Evolutionary conservation across 2,888 invertebrate species (phyloP), one percentile per base, ranked within the genome.

Genomic region (Diarsia dahlii): DNA sequence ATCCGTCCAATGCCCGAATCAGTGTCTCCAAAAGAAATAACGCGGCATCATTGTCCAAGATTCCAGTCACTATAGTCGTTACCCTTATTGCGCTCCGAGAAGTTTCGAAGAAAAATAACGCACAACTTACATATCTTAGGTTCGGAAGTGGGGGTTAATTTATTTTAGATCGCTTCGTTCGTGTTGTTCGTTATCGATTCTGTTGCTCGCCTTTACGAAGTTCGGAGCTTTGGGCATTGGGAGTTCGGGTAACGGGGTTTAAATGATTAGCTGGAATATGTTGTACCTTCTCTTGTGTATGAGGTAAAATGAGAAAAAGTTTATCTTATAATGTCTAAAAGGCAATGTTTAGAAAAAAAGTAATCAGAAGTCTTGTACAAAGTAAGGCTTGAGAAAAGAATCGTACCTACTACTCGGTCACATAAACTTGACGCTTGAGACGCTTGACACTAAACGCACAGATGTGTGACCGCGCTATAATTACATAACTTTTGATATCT

Each of bases 61-160:
- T 84, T 76, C 67, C 58, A 85, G 83, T 84, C 81, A 81, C 78
- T 68, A 69, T 63, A 71, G 81, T 81, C 76, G 79, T 81, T 78
- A 75, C 56, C 50, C 58, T 80, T 85, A 82, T 71, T 76, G 81
- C 81, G 71, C 46, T 74, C 72, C 71, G 65, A 64, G 71, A 91
- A 91, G 82, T 90, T 91, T 82, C 75, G 10, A 84, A 88, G 90
- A 90, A 92, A 92, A 92, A 91, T 91, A 91, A 88, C 85, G 80
- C 78, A 83, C 84, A 88, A 89, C 84, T 87, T 87, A 88, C 88
- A 90, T 90, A 88, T 87, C 87, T 88, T 78, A 81, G 85, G 74
- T 75, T 69, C 52, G 75, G 67, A 72, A 72, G 63, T 50, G 80
- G 28, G 80, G 84, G 84, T 87, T 89, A 89, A 89, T 89, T 90